Evolutionary conservation across 2,888 invertebrate genomes (phyloP).

Genomic region (Trachelus tabidus): DNA sequence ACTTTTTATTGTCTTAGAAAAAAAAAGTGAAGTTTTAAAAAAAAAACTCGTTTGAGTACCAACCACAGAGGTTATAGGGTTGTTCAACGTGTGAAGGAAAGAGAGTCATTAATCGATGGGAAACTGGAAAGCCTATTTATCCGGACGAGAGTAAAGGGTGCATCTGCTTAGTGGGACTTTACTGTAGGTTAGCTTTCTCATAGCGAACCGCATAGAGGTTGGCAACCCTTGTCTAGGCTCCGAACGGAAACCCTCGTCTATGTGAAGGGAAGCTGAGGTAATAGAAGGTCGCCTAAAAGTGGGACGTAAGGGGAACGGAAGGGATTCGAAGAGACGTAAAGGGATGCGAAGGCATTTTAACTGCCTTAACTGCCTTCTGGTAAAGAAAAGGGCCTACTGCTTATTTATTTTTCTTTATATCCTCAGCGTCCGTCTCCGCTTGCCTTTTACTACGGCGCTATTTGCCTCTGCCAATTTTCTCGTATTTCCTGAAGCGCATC

Average conservation of each 20-base stretch:
- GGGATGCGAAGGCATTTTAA: background rate
- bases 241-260: background rate
- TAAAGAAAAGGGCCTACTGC: background rate
- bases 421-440: background rate
- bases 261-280: background rate
- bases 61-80: background rate
- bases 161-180: background rate
- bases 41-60: background rate
- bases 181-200: background rate
- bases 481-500: background rate
- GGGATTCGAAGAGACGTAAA: background rate
- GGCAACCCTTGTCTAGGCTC: background rate
- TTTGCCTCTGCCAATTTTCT: background rate
- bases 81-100: background rate
- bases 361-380: background rate
- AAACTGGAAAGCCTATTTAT: conserved; percentile 34
- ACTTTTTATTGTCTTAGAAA: background rate
- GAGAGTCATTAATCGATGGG: conserved; percentile 30
- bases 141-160: conserved; percentile 23
- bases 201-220: background rate
- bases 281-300: background rate
- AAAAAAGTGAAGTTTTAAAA: background rate
- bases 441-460: background rate
- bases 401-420: background rate
- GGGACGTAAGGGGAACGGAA: background rate